Base-by-base conservation (phyloP, 2,797 vertebrate species). In the Labroides dimidiatus region DNA sequence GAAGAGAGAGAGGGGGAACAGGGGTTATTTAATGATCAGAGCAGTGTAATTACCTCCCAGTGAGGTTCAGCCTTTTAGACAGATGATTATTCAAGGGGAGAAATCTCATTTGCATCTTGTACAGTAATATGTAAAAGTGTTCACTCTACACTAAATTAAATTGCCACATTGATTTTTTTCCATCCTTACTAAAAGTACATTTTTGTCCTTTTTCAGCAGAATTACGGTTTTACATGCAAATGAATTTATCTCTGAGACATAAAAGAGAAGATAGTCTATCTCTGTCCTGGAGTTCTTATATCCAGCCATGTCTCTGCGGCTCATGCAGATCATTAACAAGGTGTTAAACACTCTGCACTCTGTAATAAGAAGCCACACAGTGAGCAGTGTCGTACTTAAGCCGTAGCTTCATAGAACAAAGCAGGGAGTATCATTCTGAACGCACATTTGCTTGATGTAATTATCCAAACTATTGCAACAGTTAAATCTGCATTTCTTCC, bases 101-200 rank as follows among this genome's bases (percentile, higher is more conserved):
- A 81, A 86, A 87, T 85, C 87, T 91, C 75, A 93, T 93, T 91
- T 93, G 86, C 90, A 92, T 91, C 84, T 84, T 77, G 80, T 87
- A 86, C 87, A 89, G 87, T 87, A 87, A 87, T 87, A 87, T 87
- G 82, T 86, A 85, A 86, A 90, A 90, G 86, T 86, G 81, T 90
- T 91, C 85, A 58, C 82, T 85, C 85, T 64, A 79, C 78, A 81
- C 82, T 68, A 82, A 89, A 90, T 90, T 87, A 85, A 90, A 91
- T 84, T 68, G 78, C 86, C 79, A 55, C 82, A 72, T 84, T 72
- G 84, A 80, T 84, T 84, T 84, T 87, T 45, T 17, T 10, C 14
- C 14, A 37, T 49, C 60, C 50, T 65, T 45, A 39, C 68, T 79
- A 48, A 75, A 75, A 79, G 82, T 75, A 56, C 44, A 49, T 79